phyloP scores from a whole-genome alignment of 2,888 invertebrate species.

The Drosophila picticornis region DNA sequence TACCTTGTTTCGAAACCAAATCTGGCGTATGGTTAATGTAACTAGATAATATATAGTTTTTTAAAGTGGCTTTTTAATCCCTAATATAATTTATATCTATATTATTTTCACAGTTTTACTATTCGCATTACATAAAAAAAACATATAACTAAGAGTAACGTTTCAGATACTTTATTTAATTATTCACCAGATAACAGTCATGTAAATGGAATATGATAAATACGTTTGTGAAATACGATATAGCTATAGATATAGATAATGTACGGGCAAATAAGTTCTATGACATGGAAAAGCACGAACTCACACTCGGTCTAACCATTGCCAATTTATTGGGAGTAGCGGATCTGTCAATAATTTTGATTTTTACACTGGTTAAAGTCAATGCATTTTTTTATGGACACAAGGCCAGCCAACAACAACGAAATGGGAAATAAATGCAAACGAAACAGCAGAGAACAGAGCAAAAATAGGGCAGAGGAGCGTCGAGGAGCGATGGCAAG shows the following conservation, averaged over 20 bases:
- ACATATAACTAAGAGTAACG: not conserved
- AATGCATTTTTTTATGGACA: slow-evolving; percentile 61
- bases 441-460: slow-evolving; percentile 15
- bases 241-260: not conserved
- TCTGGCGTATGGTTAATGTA: not conserved
- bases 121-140: not conserved
- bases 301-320: not conserved
- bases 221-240: not conserved
- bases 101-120: not conserved
- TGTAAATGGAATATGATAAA: slow-evolving; percentile 1
- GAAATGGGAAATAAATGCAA: slow-evolving; percentile 29
- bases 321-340: slow-evolving; percentile 35
- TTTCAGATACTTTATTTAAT: not conserved
- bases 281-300: slow-evolving; percentile 7
- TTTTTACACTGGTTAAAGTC: slow-evolving; percentile 72
- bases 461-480: not conserved
- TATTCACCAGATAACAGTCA: not conserved
- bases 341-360: slow-evolving; percentile 72
- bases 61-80: not conserved
- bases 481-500: slow-evolving; percentile 21
- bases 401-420: slow-evolving; percentile 40
- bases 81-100: not conserved
- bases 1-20: not conserved
- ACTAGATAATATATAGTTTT: not conserved
- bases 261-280: not conserved